Evolutionary conservation across 1,140 invertebrate genomes (phyloP), one percentile per base, ranked within the genome.

Genomic region (Drosophila biarmipes): DNA sequence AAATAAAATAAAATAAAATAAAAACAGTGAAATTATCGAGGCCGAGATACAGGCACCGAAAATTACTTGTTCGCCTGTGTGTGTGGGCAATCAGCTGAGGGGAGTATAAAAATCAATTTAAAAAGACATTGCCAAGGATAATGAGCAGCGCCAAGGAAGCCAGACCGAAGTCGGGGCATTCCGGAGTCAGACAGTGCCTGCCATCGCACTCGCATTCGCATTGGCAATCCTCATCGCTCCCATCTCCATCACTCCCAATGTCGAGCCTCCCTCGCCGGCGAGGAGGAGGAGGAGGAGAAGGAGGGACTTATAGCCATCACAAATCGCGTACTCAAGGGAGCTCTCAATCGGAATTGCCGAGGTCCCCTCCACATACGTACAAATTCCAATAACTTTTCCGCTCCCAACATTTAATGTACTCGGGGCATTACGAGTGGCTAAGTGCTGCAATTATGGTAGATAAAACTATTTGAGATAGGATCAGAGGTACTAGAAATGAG

Each of bases 21-120:
- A 63, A 62, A 56, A 40, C 46, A 62, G 19, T 17, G 29, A 69
- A 69, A 63, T 63, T 63, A 63, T 63, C 73, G 15, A 46, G 11
- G 48, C 35, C 45, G 21, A 58, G 24, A 38, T 29, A 59, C 52
- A 45, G 19, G 27, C 57, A 52, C 46, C 35, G 40, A 54, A 42
- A 79, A 67, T 51, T 42, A 51, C 63, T 42, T 7, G 1, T 8
- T 6, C 24, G 10, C 11, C n/a, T 43, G 40, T 29, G 21, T 21
- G 24, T n/a, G n/a, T 45, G 45, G 51, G 55, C 27, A 64, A 80
- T 66, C 77, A 78, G 69, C 73, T 43, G 62, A 74, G 68, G 71
- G 73, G 77, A 46, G 72, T 72, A 85, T 86, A 85, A 85, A 86
- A 85, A 86, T 80, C 81, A 86, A 86, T 86, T 86, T 87, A 68